A percentile compares a stretch with the other conserved stretches of the same genome.
Conservation (phyloP, 2,888 invertebrate species). For the Keiferia lycopersicella region DNA sequence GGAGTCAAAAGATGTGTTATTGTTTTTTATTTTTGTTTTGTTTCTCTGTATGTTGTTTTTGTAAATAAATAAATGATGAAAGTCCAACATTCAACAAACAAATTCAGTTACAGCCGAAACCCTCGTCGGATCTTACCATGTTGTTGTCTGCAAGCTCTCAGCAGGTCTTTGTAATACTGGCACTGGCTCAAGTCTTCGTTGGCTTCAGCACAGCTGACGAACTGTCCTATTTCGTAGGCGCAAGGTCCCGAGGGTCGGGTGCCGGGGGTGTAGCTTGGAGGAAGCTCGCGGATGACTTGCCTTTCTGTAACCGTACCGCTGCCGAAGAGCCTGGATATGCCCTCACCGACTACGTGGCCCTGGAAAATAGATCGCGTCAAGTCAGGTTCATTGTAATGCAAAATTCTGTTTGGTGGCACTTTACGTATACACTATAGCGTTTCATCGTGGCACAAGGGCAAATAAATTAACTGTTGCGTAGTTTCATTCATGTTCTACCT, state of each 20-base stretch:
- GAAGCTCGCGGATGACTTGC: slow-evolving; percentile 54
- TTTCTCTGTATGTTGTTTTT: too few relatives aligned
- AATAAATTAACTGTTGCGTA: too few relatives aligned
- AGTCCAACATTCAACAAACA: too few relatives aligned
- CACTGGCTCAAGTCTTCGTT: slow-evolving; percentile 91
- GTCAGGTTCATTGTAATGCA: too few relatives aligned
- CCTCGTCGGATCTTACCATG: slow-evolving; percentile 71
- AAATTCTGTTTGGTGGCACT: too few relatives aligned
- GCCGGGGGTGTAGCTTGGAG: slow-evolving; percentile 30
- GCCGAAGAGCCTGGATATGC: slow-evolving; percentile 82
- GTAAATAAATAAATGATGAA: too few relatives aligned
- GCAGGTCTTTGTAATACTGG: slow-evolving; percentile 94
- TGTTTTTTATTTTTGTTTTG: too few relatives aligned
- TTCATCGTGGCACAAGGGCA: too few relatives aligned
- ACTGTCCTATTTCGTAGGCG: slow-evolving; percentile 93
- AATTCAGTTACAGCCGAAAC: too few relatives aligned
- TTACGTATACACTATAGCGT: too few relatives aligned
- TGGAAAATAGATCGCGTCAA: not conserved
- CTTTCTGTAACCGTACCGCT: slow-evolving; percentile 51
- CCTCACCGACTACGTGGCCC: slow-evolving; percentile 49
- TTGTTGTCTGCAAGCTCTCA: slow-evolving; percentile 90
- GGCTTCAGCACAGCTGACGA: slow-evolving; percentile 91
- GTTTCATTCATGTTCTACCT: too few relatives aligned
- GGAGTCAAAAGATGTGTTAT: too few relatives aligned
- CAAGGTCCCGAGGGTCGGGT: slow-evolving; percentile 85